Percentiles rank a stretch among this genome's conserved stretches.
Conservation (phyloP, 1,140 invertebrate genomes). For the Nylanderia fulva region DNA sequence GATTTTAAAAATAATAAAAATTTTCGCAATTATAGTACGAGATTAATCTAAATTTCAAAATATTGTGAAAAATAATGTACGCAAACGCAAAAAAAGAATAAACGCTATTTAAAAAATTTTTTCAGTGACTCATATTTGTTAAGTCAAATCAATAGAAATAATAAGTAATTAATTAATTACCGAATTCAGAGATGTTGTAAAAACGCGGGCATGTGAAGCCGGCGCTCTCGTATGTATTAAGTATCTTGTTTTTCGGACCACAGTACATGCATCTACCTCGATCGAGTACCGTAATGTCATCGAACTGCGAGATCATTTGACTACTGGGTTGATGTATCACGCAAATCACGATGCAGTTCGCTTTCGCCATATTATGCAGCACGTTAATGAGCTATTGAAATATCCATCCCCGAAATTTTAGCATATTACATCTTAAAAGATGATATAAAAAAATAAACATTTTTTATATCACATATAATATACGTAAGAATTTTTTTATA, state of each 20-base stretch:
- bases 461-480: too few relatives aligned
- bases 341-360: constrained; percentile 93
- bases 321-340: constrained; percentile 96
- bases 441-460: too few relatives aligned
- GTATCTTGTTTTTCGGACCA: constrained; percentile 86
- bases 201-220: constrained; percentile 88
- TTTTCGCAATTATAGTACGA: too few relatives aligned
- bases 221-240: constrained; percentile 84
- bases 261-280: constrained; percentile 88
- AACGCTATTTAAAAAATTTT: too few relatives aligned
- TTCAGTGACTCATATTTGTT: background rate
- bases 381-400: constrained; percentile 86
- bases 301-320: constrained; percentile 91
- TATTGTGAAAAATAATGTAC: too few relatives aligned
- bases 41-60: too few relatives aligned
- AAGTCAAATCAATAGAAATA: background rate
- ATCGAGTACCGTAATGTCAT: constrained; percentile 88
- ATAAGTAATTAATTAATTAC: constrained; percentile 86
- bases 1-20: too few relatives aligned
- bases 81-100: too few relatives aligned
- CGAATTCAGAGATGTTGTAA: constrained; percentile 90
- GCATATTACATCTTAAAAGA: too few relatives aligned
- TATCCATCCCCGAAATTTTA: too few relatives aligned
- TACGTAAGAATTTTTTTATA: too few relatives aligned
- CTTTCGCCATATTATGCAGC: constrained; percentile 89